Evolutionary conservation across 2,113 vertebrate genomes (phyloP).

Genomic region (Axis porcinus): DNA sequence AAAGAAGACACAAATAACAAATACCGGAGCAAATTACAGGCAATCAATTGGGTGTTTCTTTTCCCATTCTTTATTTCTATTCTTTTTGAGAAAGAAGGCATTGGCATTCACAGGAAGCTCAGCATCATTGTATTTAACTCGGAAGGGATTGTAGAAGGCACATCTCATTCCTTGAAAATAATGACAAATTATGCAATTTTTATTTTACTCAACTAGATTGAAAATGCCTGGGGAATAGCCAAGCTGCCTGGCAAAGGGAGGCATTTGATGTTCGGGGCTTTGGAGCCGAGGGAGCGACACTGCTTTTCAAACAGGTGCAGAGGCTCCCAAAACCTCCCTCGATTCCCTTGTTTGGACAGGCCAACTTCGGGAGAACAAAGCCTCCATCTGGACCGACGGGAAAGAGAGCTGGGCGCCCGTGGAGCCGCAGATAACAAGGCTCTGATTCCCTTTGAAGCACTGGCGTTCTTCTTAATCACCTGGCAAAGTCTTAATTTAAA

Average conservation of each 20-base stretch:
- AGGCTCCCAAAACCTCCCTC: background rate
- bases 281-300: background rate
- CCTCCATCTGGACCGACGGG: slow-evolving; percentile 26
- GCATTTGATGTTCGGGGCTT: background rate
- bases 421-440: slow-evolving; percentile 46
- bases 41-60: slow-evolving; percentile 28
- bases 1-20: slow-evolving; percentile 72
- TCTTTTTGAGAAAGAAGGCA: slow-evolving; percentile 50
- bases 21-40: slow-evolving; percentile 65
- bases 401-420: slow-evolving; percentile 13
- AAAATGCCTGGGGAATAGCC: slow-evolving; percentile 61
- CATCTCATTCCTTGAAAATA: slow-evolving; percentile 62
- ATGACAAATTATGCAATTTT: slow-evolving; percentile 69
- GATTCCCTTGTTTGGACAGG: background rate
- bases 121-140: slow-evolving; percentile 48
- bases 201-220: slow-evolving; percentile 67
- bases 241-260: background rate
- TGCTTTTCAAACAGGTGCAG: slow-evolving; percentile 54
- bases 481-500: slow-evolving; percentile 70
- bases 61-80: slow-evolving; percentile 44
- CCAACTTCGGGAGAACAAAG: slow-evolving; percentile 52
- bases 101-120: slow-evolving; percentile 54
- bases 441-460: slow-evolving; percentile 32
- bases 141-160: slow-evolving; percentile 53
- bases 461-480: slow-evolving; percentile 54